These are phyloP conservation scores for Drosophila suzukii DNA, from an alignment of 1,140 invertebrate genomes.

Conservation along the genomic window DNA sequence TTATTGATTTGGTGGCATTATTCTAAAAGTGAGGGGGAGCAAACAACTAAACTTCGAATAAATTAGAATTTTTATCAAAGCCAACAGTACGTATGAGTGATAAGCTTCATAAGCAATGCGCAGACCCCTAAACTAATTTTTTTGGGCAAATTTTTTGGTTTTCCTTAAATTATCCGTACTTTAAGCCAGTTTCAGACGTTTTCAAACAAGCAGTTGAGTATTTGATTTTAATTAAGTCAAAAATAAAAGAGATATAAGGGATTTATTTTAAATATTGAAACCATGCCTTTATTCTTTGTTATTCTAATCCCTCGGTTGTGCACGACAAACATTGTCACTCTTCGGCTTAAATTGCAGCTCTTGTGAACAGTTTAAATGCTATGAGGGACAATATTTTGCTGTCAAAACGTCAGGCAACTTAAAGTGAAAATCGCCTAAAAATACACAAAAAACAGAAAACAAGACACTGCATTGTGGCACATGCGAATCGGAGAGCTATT, in stretches of 20 bases:
- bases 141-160: no score
- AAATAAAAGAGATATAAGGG: neutral
- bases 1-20: no score
- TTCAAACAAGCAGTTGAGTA: neutral
- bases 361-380: neutral
- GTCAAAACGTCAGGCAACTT: neutral
- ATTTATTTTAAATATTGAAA: neutral
- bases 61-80: neutral
- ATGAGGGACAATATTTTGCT: constrained; percentile 3
- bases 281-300: neutral
- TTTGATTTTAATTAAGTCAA: neutral
- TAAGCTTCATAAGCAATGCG: no score
- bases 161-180: no score
- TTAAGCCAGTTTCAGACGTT: no score
- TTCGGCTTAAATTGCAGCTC: neutral
- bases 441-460: neutral
- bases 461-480: neutral
- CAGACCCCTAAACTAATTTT: no score
- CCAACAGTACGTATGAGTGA: no score
- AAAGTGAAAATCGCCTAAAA: constrained; percentile 10
- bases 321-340: neutral
- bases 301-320: neutral
- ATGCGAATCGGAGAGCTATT: neutral
- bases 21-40: no score
- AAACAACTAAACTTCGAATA: no score